Conservation (phyloP, 2,797 vertebrate species). For the Avahi laniger region DNA sequence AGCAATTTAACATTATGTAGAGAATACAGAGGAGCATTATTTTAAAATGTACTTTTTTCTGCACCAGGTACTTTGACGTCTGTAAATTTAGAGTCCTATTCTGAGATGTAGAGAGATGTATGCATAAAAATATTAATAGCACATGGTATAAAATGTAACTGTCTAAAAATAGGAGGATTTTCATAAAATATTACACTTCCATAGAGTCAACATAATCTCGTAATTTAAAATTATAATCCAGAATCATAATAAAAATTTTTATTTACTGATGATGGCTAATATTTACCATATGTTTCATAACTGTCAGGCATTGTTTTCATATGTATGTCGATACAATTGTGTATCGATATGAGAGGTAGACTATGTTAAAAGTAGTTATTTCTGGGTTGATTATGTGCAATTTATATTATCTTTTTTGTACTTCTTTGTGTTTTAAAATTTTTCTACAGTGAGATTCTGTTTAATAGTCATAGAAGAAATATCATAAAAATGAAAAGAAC, state of each 20-base stretch:
- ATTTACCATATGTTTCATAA: not conserved
- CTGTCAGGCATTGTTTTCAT: not conserved
- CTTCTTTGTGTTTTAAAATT: not conserved
- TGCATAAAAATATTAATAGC: not conserved
- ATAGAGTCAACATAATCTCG: not conserved
- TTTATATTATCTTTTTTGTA: not conserved
- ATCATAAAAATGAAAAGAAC: not conserved
- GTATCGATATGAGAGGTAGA: not conserved
- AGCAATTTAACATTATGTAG: not conserved
- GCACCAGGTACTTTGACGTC: not conserved
- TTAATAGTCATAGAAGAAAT: not conserved
- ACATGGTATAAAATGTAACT: not conserved
- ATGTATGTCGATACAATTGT: no score
- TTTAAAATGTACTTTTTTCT: not conserved
- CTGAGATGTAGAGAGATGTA: not conserved
- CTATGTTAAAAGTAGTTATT: not conserved
- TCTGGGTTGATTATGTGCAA: not conserved
- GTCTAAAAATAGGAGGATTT: not conserved
- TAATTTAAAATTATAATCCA: not conserved
- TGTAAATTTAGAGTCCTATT: not conserved
- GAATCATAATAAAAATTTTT: not conserved
- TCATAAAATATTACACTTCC: not conserved
- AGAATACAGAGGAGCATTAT: not conserved
- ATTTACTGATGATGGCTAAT: not conserved
- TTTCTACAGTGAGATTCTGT: not conserved